Evolutionary conservation across 2,888 invertebrate species (phyloP), one percentile per base, ranked within the genome.

Genomic region (Eupithecia subumbrata): DNA sequence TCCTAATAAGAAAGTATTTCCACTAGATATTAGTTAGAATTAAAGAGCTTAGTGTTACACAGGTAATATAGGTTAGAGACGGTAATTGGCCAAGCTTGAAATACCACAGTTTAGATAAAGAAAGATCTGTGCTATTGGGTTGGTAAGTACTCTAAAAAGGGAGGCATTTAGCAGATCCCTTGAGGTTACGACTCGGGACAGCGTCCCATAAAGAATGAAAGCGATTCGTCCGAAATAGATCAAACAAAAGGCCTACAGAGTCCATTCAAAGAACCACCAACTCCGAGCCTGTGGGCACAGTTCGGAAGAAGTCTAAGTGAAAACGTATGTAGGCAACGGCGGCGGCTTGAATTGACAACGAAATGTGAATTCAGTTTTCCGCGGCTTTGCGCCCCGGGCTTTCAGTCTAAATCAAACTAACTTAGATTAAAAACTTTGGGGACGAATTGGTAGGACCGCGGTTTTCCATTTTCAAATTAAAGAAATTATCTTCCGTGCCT

Each of bases 241-340:
- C 12, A 25, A 5, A 56, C 22, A 25, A 60, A 60, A 25, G 14
- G 12, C 22, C 56, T 22, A 25, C 25, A 25, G 12, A 25, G 14
- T 60, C 25, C 12, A 60, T 60, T 25, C 25, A 60, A 25, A 60
- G 5, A 60, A 12, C 60, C 60, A 22, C 60, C 60, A 22, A 60
- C 60, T 60, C 60, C 12, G 72, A 72, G 74, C 66, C 69, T 74
- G 73, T 22, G 30, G 52, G 69, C 66, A 56, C 69, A 69, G 71
- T 71, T 76, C 43, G 68, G 71, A 63, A 73, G 71, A 67, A 66
- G 71, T 37, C 77, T 77, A 75, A 77, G 77, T 77, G 77, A 71
- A 77, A 77, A 77, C 73, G 77, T 75, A 66, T 77, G 77, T 77
- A 72, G 74, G 69, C 37, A 52, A 72, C 37, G 75, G 76, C 37